A percentile compares a stretch with the other conserved stretches of the same genome.
These are phyloP conservation scores for Pipistrellus kuhlii DNA, from an alignment of 2,797 vertebrate genomes.

Conservation along the genomic window DNA sequence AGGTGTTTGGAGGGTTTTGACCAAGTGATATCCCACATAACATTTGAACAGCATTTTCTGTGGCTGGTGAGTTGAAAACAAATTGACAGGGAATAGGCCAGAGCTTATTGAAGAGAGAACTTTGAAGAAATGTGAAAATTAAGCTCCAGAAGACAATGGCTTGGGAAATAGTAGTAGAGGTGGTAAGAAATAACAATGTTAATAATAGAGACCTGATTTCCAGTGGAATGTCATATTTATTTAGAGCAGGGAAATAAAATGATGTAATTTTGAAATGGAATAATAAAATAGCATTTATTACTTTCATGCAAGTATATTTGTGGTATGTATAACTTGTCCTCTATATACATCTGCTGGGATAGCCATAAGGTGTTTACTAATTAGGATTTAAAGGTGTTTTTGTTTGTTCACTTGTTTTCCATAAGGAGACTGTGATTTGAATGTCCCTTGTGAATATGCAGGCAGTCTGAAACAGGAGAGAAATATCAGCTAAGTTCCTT, in stretches of 20 bases:
- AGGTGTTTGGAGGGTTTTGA: not conserved
- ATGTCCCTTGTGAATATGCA: not conserved
- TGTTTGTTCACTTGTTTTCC: conserved; percentile 29
- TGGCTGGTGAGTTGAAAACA: not conserved
- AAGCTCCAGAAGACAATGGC: not conserved
- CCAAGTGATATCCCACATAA: not conserved
- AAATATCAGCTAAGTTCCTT: not conserved
- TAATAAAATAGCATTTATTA: not conserved
- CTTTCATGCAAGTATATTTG: not conserved
- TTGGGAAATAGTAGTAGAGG: not conserved
- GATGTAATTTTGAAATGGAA: not conserved
- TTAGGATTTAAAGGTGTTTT: conserved; percentile 27
- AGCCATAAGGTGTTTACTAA: not conserved
- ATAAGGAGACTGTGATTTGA: not conserved
- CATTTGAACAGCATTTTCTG: not conserved
- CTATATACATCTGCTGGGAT: not conserved
- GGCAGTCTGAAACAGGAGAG: not conserved
- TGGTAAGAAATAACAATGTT: not conserved
- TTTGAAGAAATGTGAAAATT: not conserved
- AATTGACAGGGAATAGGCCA: not conserved
- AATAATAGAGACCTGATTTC: not conserved
- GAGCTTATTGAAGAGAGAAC: not conserved
- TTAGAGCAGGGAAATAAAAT: not conserved
- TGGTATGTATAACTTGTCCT: not conserved
- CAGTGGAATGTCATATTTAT: not conserved